Base-by-base conservation (phyloP, 2,888 invertebrate genomes). In the Cephus pulcher region DNA sequence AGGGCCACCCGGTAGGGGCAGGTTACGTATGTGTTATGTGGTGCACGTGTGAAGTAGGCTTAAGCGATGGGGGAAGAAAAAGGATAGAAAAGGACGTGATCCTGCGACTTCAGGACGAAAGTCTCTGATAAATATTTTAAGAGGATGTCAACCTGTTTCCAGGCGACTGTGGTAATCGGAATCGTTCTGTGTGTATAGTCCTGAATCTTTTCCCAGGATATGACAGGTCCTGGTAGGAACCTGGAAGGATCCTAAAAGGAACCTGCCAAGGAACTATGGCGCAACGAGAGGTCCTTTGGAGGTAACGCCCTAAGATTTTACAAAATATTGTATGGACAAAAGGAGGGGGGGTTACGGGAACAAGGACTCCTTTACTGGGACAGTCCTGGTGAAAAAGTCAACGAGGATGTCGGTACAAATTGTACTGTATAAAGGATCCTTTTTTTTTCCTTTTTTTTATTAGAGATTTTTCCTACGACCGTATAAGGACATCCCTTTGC, bases 91-190 rank as follows among this genome's bases (percentile, higher is more conserved):
- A 56, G 56, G 56, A 56, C 56, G 56, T 23, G 56, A 23, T 56
- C 56, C 56, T 56, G 56, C 74, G 75, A 56, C 75, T 78, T 32
- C 78, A 34, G 76, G 76, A 80, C 79, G 76, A 56, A 23, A 56
- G 56, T 2, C 15, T 56, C 82, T 78, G 82, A 83, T 86, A 84
- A 84, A 86, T 85, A 83, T 83, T 83, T 81, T 82, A 84, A 83
- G 80, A 82, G 82, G 83, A 85, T 83, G 84, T 86, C 84, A 86
- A 86, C 85, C 83, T 86, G 85, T 85, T 86, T 85, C 78, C 80
- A 79, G 80, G 76, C 75, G 82, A 75, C 81, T 82, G 82, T 81
- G 81, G 80, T 80, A 85, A 80, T 81, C 68, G 79, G 76, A 69
- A 75, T 35, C 78, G 75, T 74, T 69, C 12, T n/a, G 32, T 79